Evolutionary conservation across 1,140 invertebrate genomes (phyloP).

Genomic region (Caerostris darwini): DNA sequence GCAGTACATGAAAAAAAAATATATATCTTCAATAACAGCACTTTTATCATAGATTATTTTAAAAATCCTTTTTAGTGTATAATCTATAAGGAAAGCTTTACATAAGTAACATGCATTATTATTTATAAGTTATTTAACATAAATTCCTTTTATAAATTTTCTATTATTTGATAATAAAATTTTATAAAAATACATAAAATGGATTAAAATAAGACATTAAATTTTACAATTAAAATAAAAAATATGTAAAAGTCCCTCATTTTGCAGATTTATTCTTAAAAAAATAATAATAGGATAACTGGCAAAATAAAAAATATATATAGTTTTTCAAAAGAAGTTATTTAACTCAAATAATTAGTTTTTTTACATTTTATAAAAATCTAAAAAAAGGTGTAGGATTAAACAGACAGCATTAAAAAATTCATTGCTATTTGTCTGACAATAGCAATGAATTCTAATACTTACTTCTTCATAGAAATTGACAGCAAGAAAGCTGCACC

Average conservation of each 20-base stretch:
- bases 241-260: too few relatives aligned
- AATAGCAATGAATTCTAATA: not conserved
- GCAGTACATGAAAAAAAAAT: not conserved
- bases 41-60: not conserved
- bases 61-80: not conserved
- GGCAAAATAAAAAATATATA: not conserved
- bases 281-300: not conserved
- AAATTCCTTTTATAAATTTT: not conserved
- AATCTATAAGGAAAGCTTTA: not conserved
- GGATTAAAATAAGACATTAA: too few relatives aligned
- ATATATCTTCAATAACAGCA: not conserved
- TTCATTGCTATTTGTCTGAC: not conserved
- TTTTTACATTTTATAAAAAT: not conserved
- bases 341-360: not conserved
- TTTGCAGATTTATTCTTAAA: not conserved
- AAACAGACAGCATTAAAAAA: not conserved
- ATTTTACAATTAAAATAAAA: too few relatives aligned
- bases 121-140: not conserved
- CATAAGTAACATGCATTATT: not conserved
- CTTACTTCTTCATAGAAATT: constrained; percentile 50
- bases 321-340: not conserved
- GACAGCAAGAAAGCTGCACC: constrained; percentile 34
- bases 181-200: too few relatives aligned
- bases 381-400: not conserved
- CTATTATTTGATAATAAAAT: too few relatives aligned